phyloP scores from a whole-genome alignment of 1,140 invertebrate genomes.

The Drosophila nikananu region DNA sequence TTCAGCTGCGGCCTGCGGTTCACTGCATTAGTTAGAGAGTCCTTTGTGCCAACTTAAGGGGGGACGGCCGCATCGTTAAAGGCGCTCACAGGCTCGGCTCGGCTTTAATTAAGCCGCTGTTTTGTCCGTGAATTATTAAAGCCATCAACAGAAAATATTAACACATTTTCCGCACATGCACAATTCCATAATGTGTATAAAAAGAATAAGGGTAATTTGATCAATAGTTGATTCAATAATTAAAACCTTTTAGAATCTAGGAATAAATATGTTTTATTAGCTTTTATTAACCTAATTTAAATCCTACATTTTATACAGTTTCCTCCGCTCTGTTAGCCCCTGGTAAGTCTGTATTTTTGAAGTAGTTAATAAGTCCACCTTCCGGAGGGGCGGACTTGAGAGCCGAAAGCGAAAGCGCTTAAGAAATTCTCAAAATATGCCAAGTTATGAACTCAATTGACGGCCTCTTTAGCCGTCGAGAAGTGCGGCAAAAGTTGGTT shows the following conservation, averaged over 20 bases:
- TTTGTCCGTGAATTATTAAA: constrained; percentile 61
- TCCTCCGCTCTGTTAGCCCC: constrained; percentile 27
- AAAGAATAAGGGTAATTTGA: not conserved
- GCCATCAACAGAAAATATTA: constrained; percentile 34
- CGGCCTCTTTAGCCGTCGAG: constrained; percentile 14
- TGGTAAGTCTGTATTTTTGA: constrained; percentile 66
- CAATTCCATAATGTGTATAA: constrained; percentile 23
- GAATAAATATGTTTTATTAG: not conserved
- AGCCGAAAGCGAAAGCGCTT: constrained; percentile 30
- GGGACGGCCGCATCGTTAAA: constrained; percentile 18
- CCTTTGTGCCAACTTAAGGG: constrained; percentile 43
- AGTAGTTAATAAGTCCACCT: constrained; percentile 67
- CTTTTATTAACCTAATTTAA: not conserved
- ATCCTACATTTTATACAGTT: not conserved
- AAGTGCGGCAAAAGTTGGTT: constrained; percentile 52
- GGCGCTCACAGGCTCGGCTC: constrained; percentile 9
- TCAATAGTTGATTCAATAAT: not conserved
- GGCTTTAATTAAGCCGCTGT: constrained; percentile 69
- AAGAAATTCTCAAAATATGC: constrained; percentile 44
- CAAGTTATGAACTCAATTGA: constrained; percentile 54
- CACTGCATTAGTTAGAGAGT: constrained; percentile 65
- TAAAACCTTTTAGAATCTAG: not conserved
- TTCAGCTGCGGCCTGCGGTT: constrained; percentile 56
- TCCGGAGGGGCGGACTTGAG: constrained; percentile 9
- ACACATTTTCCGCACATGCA: constrained; percentile 55